Evolutionary conservation across 2,888 invertebrate genomes (phyloP).

Genomic region (Mimas tiliae): DNA sequence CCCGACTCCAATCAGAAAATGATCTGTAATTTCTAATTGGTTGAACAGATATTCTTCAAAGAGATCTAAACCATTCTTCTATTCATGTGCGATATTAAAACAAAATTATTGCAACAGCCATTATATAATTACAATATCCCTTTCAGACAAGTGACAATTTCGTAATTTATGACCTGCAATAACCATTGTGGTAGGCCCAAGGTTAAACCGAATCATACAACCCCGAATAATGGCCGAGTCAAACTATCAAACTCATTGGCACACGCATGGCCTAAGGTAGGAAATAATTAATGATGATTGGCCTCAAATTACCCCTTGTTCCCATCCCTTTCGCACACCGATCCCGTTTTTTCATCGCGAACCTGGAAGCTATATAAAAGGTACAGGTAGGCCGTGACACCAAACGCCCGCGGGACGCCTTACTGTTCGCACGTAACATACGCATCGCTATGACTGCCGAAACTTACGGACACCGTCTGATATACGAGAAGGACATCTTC

Average conservation of each 20-base stretch:
- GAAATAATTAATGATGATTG: slow-evolving; percentile 84
- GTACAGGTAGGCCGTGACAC: slow-evolving; percentile 68
- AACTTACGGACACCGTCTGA: slow-evolving; percentile 79
- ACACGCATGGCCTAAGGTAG: slow-evolving; percentile 71
- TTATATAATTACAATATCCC: background rate
- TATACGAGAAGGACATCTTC: slow-evolving; percentile 79
- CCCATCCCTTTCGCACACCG: slow-evolving; percentile 56
- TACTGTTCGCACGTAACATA: slow-evolving; percentile 61
- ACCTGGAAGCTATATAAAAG: slow-evolving; percentile 76
- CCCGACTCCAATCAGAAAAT: no score
- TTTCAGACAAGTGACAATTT: background rate
- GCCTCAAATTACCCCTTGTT: slow-evolving; percentile 77
- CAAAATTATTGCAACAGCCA: background rate
- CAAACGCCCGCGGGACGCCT: slow-evolving; percentile 74
- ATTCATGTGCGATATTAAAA: no score
- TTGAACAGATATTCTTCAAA: no score
- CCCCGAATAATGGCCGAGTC: background rate
- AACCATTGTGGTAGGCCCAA: slow-evolving; percentile 4
- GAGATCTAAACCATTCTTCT: no score
- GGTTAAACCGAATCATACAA: slow-evolving; percentile 46
- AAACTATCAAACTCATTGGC: slow-evolving; percentile 56
- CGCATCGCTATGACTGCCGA: slow-evolving; percentile 73
- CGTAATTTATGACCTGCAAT: background rate
- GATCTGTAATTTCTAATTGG: no score
- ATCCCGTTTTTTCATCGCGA: slow-evolving; percentile 55